These are phyloP conservation scores for Corythoichthys haematopterus DNA, from an alignment of 2,113 vertebrate species.

Conservation along the genomic window DNA sequence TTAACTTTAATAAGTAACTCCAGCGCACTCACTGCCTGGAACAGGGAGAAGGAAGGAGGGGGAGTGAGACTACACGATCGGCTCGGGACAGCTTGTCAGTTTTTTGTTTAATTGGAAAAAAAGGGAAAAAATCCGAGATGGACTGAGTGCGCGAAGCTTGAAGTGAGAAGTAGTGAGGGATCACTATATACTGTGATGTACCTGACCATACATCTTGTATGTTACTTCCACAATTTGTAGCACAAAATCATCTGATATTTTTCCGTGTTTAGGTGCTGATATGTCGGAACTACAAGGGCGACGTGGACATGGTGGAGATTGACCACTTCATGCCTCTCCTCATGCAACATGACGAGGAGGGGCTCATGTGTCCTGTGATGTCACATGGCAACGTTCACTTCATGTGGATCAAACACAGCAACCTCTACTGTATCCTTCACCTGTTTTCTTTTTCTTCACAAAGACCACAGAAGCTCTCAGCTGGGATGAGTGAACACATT, in stretches of 20 bases:
- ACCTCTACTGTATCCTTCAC: conserved; percentile 88
- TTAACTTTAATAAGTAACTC: no score
- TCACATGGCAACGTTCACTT: conserved; percentile 81
- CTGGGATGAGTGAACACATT: background rate
- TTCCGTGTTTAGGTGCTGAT: conserved; percentile 78
- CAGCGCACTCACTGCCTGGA: no score
- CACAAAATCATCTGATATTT: background rate
- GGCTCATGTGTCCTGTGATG: conserved; percentile 76
- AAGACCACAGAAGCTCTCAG: background rate
- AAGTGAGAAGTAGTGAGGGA: no score
- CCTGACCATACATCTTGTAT: no score
- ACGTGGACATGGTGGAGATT: conserved; percentile 84
- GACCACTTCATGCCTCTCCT: conserved; percentile 86
- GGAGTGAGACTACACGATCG: no score
- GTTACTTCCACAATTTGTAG: no score
- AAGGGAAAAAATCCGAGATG: no score
- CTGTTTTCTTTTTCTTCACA: background rate
- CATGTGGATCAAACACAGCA: conserved; percentile 93
- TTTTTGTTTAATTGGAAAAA: no score
- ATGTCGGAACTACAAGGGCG: conserved; percentile 90
- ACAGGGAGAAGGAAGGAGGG: no score
- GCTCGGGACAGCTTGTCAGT: no score
- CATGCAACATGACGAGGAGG: conserved; percentile 86
- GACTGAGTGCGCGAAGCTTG: no score
- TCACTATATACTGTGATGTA: no score